Percentiles rank a stretch among this genome's conserved stretches.
phyloP scores from a whole-genome alignment of 2,888 invertebrate species.

The Byasa hedistus region DNA sequence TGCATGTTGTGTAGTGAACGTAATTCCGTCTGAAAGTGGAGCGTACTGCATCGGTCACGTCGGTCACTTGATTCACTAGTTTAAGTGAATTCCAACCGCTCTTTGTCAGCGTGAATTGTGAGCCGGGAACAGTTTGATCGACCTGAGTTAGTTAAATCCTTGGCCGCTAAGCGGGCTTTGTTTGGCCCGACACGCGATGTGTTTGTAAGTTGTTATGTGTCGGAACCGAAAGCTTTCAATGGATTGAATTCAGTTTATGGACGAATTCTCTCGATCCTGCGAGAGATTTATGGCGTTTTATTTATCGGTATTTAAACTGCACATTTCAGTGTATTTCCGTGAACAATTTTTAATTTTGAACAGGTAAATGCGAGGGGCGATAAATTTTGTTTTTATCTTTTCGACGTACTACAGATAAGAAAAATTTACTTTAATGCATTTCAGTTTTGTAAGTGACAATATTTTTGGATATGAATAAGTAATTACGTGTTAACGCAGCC shows the following conservation, averaged over 20 bases:
- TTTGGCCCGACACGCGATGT: constrained; percentile 22
- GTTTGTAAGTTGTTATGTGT: constrained; percentile 26
- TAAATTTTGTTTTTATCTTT: too few relatives aligned
- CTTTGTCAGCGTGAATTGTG: constrained; percentile 28
- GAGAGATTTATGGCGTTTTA: neutral
- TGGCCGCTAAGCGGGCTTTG: constrained; percentile 22
- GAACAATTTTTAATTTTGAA: neutral
- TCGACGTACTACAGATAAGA: too few relatives aligned
- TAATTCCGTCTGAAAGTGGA: neutral
- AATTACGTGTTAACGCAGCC: too few relatives aligned
- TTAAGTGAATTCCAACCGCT: constrained; percentile 30
- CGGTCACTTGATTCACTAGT: constrained; percentile 27
- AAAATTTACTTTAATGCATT: too few relatives aligned
- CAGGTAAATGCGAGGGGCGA: too few relatives aligned
- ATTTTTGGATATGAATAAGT: too few relatives aligned
- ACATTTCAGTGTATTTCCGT: too few relatives aligned
- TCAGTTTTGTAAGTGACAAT: too few relatives aligned
- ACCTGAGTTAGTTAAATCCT: constrained; percentile 28
- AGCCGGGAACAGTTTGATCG: constrained; percentile 21
- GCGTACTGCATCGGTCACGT: constrained; percentile 15
- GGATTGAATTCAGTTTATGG: constrained; percentile 6
- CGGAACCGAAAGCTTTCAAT: constrained; percentile 14
- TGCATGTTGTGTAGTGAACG: neutral
- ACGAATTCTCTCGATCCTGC: neutral
- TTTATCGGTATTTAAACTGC: neutral